phyloP scores from a whole-genome alignment of 2,888 invertebrate species.

The Acanthosepion esculentum region DNA sequence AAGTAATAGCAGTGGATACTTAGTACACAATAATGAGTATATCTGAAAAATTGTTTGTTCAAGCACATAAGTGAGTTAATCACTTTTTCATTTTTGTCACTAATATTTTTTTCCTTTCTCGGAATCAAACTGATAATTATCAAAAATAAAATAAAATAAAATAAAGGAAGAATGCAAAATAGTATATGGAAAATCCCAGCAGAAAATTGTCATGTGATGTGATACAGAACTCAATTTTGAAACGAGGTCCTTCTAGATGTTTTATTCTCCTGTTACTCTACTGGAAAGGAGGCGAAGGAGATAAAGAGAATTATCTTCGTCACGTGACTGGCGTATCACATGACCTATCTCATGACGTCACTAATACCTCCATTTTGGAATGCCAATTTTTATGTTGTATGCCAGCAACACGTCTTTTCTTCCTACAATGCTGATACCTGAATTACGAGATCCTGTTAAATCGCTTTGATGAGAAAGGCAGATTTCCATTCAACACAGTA shows the following conservation, averaged over 20 bases:
- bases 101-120: no score
- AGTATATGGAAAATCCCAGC: background rate
- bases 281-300: background rate
- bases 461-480: conserved; percentile 6
- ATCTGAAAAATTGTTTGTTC: no score
- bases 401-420: background rate
- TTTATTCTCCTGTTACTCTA: background rate
- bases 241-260: background rate
- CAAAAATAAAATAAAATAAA: no score
- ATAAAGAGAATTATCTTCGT: background rate
- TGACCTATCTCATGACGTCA: background rate
- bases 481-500: background rate
- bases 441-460: conserved; percentile 6
- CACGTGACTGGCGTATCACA: background rate
- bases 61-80: no score
- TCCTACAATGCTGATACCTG: conserved; percentile 8
- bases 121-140: no score
- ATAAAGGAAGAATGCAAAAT: background rate
- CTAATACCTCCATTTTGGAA: background rate
- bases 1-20: no score
- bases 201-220: background rate
- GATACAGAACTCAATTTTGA: background rate
- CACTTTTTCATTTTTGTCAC: no score
- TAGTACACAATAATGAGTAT: no score
- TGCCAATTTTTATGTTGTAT: background rate